Evolutionary conservation across 1,140 invertebrate genomes (phyloP).

Genomic region (Hycleus phaleratus): DNA sequence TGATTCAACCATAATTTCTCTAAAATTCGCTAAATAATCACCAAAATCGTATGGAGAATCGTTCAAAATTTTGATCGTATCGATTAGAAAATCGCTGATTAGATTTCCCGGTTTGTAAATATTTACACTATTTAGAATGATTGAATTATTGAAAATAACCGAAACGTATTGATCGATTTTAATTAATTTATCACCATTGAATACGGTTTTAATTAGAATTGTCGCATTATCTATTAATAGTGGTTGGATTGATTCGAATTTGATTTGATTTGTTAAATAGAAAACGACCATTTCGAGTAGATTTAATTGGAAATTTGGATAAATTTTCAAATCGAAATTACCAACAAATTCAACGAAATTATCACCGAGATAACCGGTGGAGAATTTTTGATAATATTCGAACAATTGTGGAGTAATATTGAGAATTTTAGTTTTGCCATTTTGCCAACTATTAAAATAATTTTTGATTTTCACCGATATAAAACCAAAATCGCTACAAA

Average conservation of each 20-base stretch:
- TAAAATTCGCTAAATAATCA: too few relatives aligned
- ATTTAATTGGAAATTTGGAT: slow-evolving; percentile 23
- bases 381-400: background rate
- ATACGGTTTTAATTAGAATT: background rate
- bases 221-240: background rate
- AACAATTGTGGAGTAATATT: slow-evolving; percentile 17
- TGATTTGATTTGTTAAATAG: slow-evolving; percentile 24
- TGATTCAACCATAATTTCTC: too few relatives aligned
- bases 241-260: background rate
- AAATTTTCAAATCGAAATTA: slow-evolving; percentile 9
- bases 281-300: slow-evolving; percentile 25
- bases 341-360: slow-evolving; percentile 17
- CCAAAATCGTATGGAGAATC: too few relatives aligned
- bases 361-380: background rate
- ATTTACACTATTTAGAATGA: too few relatives aligned
- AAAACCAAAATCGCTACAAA: slow-evolving; percentile 10
- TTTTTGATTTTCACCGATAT: slow-evolving; percentile 7
- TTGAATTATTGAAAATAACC: background rate
- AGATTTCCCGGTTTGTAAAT: too few relatives aligned
- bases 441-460: slow-evolving; percentile 16
- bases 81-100: too few relatives aligned
- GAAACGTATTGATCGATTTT: background rate
- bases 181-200: background rate
- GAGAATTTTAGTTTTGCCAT: slow-evolving; percentile 2
- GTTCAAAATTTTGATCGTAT: too few relatives aligned